Base-by-base conservation (phyloP, 2,797 vertebrate genomes). In the Pantherophis vulpinus region DNA sequence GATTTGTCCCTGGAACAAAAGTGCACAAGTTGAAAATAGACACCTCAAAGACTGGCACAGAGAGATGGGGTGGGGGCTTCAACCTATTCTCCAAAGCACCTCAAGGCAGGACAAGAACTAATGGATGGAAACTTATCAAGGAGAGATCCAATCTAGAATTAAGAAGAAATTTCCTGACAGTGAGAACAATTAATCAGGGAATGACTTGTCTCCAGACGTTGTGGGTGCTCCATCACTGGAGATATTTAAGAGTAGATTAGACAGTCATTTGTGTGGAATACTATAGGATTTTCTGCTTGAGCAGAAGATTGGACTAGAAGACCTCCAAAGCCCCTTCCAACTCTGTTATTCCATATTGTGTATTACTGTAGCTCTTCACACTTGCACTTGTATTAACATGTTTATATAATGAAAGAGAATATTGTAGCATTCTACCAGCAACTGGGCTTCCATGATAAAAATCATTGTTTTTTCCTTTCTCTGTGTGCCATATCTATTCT, bases 1-100 rank as follows among this genome's bases (percentile, higher is more conserved):
- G 98, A 97, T 99, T 97, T 89, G 99, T 99, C 91, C 93, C 99
- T 99, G 91, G 90, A 88, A 96, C 58, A 96, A 29, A 92, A 0
- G 96, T n/a, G 13, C 29, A 92, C 74, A 59, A 59, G 16, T n/a
- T 74, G 29, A 42, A 88, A 58, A 51, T 14, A 79, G 56, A 60
- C 10, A 8, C 4, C 54, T 32, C 29, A 56, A n/a, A 42, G 18
- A 23, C 10, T 74, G 66, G 8, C n/a, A 37, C 66, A 37, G n/a
- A 70, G n/a, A 32, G 32, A n/a, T 16, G n/a, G 14, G 14, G n/a
- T 37, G 14, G n/a, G 6, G n/a, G 4, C 27, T 27, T 74, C 14
- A 74, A 70, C 1, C 14, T 70, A 32, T 70, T 70, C n/a, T 32
- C 66, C 66, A 74, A 74, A 74, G n/a, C 66, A 37, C 14, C 14